Conservation (phyloP, 2,888 invertebrate genomes). For the Sisyra nigra region DNA sequence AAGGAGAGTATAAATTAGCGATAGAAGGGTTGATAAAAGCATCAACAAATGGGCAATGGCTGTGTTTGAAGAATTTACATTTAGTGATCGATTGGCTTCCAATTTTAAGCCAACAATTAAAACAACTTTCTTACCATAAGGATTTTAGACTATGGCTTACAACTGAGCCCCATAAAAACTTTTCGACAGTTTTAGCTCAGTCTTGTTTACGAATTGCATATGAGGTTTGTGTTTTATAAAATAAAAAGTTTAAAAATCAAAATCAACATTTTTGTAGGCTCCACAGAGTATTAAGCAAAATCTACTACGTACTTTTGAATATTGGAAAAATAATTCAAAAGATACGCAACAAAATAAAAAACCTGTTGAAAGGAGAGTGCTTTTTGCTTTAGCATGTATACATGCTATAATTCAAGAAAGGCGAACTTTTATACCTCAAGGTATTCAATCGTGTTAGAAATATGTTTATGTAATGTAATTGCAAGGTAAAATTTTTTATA, state of each 20-base stretch:
- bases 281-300: slow-evolving; percentile 78
- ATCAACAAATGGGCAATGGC: slow-evolving; percentile 50
- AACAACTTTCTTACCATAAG: slow-evolving; percentile 26
- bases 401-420: slow-evolving; percentile 87
- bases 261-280: slow-evolving; percentile 29
- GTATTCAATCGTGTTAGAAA: slow-evolving; percentile 18
- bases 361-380: slow-evolving; percentile 27
- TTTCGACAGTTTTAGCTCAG: slow-evolving; percentile 59
- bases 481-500: slow-evolving; percentile 20
- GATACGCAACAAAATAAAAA: background rate
- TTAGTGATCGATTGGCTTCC: slow-evolving; percentile 55
- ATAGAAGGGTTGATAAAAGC: slow-evolving; percentile 39
- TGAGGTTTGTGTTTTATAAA: slow-evolving; percentile 31
- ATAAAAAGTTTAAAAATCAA: slow-evolving; percentile 1
- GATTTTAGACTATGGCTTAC: slow-evolving; percentile 71
- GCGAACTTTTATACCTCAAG: slow-evolving; percentile 79
- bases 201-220: slow-evolving; percentile 66
- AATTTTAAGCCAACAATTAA: slow-evolving; percentile 50
- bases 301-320: slow-evolving; percentile 53
- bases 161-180: slow-evolving; percentile 61
- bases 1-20: slow-evolving; percentile 55
- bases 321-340: slow-evolving; percentile 36
- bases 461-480: background rate
- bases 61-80: slow-evolving; percentile 69
- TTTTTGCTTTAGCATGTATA: slow-evolving; percentile 69